A percentile compares a stretch with the other conserved stretches of the same genome.
Evolutionary conservation across 2,797 vertebrate species (phyloP).

Genomic region (Semotilus atromaculatus): DNA sequence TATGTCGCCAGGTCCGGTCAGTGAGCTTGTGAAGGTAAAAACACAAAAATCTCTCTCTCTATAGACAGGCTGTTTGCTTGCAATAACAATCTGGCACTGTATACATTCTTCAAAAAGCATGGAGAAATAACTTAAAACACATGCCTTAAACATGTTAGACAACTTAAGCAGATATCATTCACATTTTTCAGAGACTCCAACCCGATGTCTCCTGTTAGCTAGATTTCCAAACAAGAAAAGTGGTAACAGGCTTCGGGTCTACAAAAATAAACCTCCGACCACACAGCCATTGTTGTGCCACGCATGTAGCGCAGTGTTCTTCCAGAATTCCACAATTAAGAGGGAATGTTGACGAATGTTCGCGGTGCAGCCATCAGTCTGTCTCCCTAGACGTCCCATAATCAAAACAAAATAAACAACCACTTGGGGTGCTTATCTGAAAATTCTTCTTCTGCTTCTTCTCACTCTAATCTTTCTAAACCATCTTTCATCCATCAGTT

Average conservation of each 20-base stretch:
- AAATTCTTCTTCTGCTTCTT: conserved; percentile 42
- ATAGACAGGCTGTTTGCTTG: neutral
- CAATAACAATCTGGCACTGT: conserved; percentile 7
- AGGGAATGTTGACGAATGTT: conserved; percentile 77
- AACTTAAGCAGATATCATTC: conserved; percentile 37
- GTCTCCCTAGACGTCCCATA: conserved; percentile 73
- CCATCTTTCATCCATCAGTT: conserved; percentile 62
- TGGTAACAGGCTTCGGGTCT: conserved; percentile 72
- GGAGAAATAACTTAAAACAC: conserved; percentile 14
- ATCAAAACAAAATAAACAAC: conserved; percentile 79
- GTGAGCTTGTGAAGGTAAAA: conserved; percentile 1
- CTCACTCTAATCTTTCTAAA: conserved; percentile 51
- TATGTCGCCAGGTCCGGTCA: neutral
- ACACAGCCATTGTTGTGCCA: conserved; percentile 72
- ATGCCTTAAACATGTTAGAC: conserved; percentile 9
- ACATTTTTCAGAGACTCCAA: conserved; percentile 41
- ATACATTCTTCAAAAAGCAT: neutral
- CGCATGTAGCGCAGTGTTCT: conserved; percentile 68
- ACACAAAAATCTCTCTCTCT: neutral
- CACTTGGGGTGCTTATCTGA: conserved; percentile 69
- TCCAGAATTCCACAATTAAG: conserved; percentile 80
- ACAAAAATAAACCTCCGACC: conserved; percentile 76
- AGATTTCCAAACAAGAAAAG: conserved; percentile 73
- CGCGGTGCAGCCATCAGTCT: conserved; percentile 68
- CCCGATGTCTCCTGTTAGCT: conserved; percentile 63